These are phyloP conservation scores for Drosophila fungiperda DNA, from an alignment of 2,888 invertebrate genomes.

Conservation along the genomic window DNA sequence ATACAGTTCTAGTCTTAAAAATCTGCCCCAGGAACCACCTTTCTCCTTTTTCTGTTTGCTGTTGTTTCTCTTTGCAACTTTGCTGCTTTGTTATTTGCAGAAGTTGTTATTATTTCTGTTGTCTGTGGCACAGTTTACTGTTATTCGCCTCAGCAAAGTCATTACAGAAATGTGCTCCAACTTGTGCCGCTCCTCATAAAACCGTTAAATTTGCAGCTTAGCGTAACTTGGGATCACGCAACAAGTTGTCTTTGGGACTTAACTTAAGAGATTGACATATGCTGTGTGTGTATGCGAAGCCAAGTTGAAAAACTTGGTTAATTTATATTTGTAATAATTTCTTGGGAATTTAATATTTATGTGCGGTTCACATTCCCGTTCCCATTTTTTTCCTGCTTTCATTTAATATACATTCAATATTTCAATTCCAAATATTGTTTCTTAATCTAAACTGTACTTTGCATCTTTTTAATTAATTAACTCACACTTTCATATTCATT, in stretches of 20 bases:
- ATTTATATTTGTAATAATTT: neutral
- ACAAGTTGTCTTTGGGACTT: slow-evolving; percentile 39
- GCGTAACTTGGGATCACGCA: slow-evolving; percentile 6
- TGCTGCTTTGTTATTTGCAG: slow-evolving; percentile 1
- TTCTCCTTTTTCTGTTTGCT: slow-evolving; percentile 17
- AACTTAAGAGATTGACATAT: slow-evolving; percentile 12
- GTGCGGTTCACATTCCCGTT: neutral
- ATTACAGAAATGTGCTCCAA: slow-evolving; percentile 52
- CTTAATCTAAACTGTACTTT: neutral
- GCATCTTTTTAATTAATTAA: neutral
- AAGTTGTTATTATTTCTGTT: slow-evolving; percentile 41
- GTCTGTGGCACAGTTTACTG: slow-evolving; percentile 74
- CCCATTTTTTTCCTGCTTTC: neutral
- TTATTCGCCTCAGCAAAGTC: slow-evolving; percentile 48
- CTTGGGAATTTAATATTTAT: neutral
- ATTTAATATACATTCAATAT: neutral
- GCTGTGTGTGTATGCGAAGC: neutral
- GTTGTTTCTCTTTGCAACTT: slow-evolving; percentile 5
- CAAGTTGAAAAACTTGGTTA: slow-evolving; percentile 8
- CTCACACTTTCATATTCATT: neutral
- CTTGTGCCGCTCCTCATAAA: slow-evolving; percentile 21
- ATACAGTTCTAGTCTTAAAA: slow-evolving; percentile 11
- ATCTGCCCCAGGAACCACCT: slow-evolving; percentile 19
- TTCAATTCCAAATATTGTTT: neutral
- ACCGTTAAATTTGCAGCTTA: slow-evolving; percentile 6